phyloP scores from a whole-genome alignment of 2,888 invertebrate species.

The Prosopocoilus inquinatus region DNA sequence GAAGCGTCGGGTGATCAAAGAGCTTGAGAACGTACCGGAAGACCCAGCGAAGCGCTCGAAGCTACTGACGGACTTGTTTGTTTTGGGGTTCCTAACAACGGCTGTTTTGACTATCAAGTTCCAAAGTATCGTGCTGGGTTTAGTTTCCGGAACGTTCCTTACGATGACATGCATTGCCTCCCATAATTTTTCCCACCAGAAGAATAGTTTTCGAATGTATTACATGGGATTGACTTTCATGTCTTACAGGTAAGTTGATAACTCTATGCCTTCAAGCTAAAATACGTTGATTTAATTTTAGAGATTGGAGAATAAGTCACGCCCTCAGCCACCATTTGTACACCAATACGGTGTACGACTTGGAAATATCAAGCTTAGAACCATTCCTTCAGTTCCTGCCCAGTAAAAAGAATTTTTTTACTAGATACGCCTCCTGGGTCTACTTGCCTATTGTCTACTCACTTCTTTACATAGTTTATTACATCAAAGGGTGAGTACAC shows the following conservation, averaged over 20 bases:
- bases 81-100: constrained; percentile 42
- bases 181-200: constrained; percentile 77
- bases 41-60: constrained; percentile 41
- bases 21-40: constrained; percentile 56
- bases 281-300: constrained; percentile 8
- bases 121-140: constrained; percentile 48
- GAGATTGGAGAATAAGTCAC: constrained; percentile 62
- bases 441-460: constrained; percentile 25
- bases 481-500: constrained; percentile 21
- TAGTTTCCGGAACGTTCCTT: constrained; percentile 58
- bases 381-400: constrained; percentile 66
- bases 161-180: constrained; percentile 61
- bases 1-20: constrained; percentile 58
- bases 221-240: constrained; percentile 69
- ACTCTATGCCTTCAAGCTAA: not conserved
- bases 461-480: constrained; percentile 19
- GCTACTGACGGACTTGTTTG: constrained; percentile 47
- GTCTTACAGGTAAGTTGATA: constrained; percentile 57
- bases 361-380: constrained; percentile 67
- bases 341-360: constrained; percentile 73
- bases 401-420: constrained; percentile 46
- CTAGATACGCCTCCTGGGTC: constrained; percentile 20
- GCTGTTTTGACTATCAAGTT: constrained; percentile 39
- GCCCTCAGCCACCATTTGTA: constrained; percentile 75
- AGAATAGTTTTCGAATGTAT: constrained; percentile 76